A percentile compares a stretch with the other conserved stretches of the same genome.
Conservation (phyloP, 2,797 vertebrate species). For the Pelochelys cantorii region DNA sequence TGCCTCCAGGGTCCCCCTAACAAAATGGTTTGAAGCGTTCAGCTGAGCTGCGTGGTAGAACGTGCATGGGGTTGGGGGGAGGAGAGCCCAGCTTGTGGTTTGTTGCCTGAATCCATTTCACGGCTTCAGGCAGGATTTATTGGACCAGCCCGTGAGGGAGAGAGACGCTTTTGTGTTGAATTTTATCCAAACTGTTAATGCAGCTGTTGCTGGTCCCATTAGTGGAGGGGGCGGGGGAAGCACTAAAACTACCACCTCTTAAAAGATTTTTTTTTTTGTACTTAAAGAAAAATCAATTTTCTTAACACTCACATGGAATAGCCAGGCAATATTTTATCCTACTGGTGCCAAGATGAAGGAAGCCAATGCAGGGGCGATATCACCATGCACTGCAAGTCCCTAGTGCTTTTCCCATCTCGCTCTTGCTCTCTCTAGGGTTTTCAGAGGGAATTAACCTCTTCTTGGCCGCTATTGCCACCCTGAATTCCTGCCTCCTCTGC, state of each 20-base stretch:
- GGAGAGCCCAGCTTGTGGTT: not conserved
- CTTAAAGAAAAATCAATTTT: not conserved
- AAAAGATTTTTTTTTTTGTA: conserved; percentile 38
- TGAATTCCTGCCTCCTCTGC: not conserved
- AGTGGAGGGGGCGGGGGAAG: not conserved
- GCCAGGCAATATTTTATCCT: conserved; percentile 18
- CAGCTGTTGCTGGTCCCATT: conserved; percentile 55
- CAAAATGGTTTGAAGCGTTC: conserved; percentile 20
- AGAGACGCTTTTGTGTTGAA: conserved; percentile 65
- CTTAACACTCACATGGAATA: not conserved
- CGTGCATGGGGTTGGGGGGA: not conserved
- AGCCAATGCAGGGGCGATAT: not conserved
- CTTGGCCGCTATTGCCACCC: not conserved
- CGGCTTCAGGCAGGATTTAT: conserved; percentile 57
- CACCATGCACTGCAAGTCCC: not conserved
- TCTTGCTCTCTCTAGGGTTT: not conserved
- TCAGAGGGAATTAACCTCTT: conserved; percentile 46
- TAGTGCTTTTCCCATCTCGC: not conserved
- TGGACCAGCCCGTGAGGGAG: conserved; percentile 32
- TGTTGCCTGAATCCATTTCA: not conserved
- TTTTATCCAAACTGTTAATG: conserved; percentile 61
- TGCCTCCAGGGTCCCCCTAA: not conserved
- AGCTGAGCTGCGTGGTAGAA: not conserved
- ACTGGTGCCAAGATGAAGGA: not conserved
- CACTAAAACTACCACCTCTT: conserved; percentile 4